A percentile compares a stretch with the other conserved stretches of the same genome.
phyloP scores from a whole-genome alignment of 2,113 vertebrate species.

The Astatotilapia flaviijosephi region DNA sequence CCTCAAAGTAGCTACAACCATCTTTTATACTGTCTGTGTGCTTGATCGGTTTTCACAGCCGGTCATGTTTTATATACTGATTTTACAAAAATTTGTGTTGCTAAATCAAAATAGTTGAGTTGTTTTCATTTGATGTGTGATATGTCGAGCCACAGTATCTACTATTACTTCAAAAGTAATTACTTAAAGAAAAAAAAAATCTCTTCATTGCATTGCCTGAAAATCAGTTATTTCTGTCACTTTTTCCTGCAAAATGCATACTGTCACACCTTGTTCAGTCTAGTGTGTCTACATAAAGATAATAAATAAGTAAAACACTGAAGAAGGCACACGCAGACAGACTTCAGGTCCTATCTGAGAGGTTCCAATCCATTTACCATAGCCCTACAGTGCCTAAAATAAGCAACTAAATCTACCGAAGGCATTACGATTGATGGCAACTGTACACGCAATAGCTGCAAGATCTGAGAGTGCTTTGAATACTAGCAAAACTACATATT shows the following conservation, averaged over 20 bases:
- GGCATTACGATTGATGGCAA: background rate
- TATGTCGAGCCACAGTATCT: background rate
- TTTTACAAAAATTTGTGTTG: background rate
- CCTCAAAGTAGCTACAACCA: background rate
- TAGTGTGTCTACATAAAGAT: background rate
- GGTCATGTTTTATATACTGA: background rate
- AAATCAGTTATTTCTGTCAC: background rate
- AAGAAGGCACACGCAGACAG: background rate
- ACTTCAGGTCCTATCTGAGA: background rate
- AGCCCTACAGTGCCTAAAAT: conserved; percentile 9
- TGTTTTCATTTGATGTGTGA: background rate
- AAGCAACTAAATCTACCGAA: conserved; percentile 1
- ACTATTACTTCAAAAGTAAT: background rate
- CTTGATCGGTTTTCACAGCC: background rate
- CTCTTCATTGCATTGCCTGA: background rate
- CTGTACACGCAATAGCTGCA: background rate
- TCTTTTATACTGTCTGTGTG: background rate
- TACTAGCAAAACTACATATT: background rate
- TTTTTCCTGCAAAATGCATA: background rate
- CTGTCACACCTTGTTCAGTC: conserved; percentile 10
- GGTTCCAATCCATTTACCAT: conserved; percentile 33
- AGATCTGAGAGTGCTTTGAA: background rate
- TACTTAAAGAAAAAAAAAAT: background rate
- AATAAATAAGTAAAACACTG: conserved; percentile 52
- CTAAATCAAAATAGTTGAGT: background rate